Base-by-base conservation (phyloP, 2,113 vertebrate genomes). In the Rhabdornis inornatus region DNA sequence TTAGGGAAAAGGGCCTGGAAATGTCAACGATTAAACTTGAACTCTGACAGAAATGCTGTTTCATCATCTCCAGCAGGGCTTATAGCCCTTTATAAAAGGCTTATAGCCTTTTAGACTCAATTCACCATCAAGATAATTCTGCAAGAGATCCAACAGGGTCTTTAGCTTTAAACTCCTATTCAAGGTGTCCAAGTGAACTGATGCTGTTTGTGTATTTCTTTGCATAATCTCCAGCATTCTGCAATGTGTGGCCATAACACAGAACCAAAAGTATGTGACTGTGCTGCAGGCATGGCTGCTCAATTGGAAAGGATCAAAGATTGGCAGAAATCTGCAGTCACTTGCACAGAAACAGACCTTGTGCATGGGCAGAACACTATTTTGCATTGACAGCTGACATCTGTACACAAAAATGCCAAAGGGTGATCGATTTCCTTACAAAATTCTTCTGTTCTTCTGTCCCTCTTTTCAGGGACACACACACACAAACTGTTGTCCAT, bases 191-290 rank as follows among this genome's bases (percentile, higher is more conserved):
- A 1, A 18, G 17, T 52, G 39, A 83, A 47, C 19, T 39, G n/a
- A 44, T n/a, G 24, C 49, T 79, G 45, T 87, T 76, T 49, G 20
- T 10, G 10, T 42, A 25, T 30, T 76, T 57, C 40, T 53, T 39
- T 65, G 63, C 31, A 30, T 27, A 30, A 21, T 64, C 59, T 47
- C 68, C 57, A 44, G 20, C 2, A 2, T 50, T 70, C 71, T 70
- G 44, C 45, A 80, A 39, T 4, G 9, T 0, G 1, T n/a, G 37
- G 7, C 30, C 11, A 24, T 42, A 83, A 55, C 1, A 1, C 0
- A 23, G 68, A 81, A 61, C 17, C 33, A 35, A 45, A 86, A 50
- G 5, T 15, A 45, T 12, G 15, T 0, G 5, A 33, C n/a, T 52
- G 11, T 69, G 55, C 22, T 59, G 60, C 39, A 65, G 77, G 64